A percentile compares a stretch with the other conserved stretches of the same genome.
Conservation (phyloP, 2,113 vertebrate species). For the Sebastes fasciatus region DNA sequence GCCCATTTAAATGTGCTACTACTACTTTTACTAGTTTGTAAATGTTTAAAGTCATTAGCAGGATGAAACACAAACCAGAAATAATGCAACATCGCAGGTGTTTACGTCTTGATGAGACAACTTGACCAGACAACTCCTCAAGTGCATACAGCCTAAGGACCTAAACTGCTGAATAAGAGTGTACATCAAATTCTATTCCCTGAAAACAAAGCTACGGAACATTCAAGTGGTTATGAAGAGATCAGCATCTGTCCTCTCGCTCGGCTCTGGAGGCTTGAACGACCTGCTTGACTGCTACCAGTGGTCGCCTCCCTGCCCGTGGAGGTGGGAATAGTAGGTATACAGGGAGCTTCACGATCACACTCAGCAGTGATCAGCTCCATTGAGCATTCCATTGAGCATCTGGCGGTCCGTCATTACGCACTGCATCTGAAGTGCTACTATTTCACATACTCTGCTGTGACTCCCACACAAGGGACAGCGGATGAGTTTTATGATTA, state of each 20-base stretch:
- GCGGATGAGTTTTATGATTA: slow-evolving; percentile 73
- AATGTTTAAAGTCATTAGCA: background rate
- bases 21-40: background rate
- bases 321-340: slow-evolving; percentile 52
- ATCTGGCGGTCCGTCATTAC: slow-evolving; percentile 74
- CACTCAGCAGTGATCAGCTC: slow-evolving; percentile 67
- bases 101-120: background rate
- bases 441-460: slow-evolving; percentile 63
- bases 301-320: slow-evolving; percentile 34
- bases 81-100: background rate
- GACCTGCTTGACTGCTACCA: slow-evolving; percentile 40
- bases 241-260: slow-evolving; percentile 52
- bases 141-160: background rate
- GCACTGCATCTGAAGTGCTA: slow-evolving; percentile 68
- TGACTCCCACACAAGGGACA: slow-evolving; percentile 67
- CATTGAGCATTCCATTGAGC: slow-evolving; percentile 74
- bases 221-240: slow-evolving; percentile 54
- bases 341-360: slow-evolving; percentile 52
- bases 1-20: background rate
- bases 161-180: slow-evolving; percentile 3
- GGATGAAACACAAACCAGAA: background rate
- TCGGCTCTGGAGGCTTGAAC: slow-evolving; percentile 42
- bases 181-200: slow-evolving; percentile 14
- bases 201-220: slow-evolving; percentile 26
- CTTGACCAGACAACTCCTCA: slow-evolving; percentile 2